Evolutionary conservation across 1,140 invertebrate genomes (phyloP).

Genomic region (Megalopta genalis): DNA sequence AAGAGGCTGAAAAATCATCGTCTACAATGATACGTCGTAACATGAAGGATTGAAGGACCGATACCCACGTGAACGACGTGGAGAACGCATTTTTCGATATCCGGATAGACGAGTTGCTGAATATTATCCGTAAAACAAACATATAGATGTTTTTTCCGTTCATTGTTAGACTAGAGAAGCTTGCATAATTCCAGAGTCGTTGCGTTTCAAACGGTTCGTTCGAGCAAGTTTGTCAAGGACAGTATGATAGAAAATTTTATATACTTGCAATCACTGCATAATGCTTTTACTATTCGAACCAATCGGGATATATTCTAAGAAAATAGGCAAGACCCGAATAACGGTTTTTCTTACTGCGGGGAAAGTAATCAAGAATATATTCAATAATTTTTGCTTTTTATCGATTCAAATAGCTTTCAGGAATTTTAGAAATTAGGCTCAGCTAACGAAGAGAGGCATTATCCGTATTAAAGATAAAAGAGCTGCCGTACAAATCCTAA

Average conservation of each 20-base stretch:
- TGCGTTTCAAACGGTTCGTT: conserved; percentile 19
- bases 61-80: background rate
- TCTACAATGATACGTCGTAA: conserved; percentile 38
- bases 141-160: conserved; percentile 51
- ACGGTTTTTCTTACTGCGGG: conserved; percentile 19
- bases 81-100: conserved; percentile 50
- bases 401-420: conserved; percentile 43
- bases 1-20: conserved; percentile 31
- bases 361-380: conserved; percentile 15
- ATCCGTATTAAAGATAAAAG: conserved; percentile 37
- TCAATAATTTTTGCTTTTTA: conserved; percentile 56
- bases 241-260: conserved; percentile 32
- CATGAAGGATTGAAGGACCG: conserved; percentile 21
- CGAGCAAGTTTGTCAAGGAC: conserved; percentile 35
- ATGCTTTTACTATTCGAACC: conserved; percentile 27
- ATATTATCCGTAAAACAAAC: conserved; percentile 33
- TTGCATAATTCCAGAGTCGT: conserved; percentile 44
- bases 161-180: conserved; percentile 40
- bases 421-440: conserved; percentile 41
- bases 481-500: conserved; percentile 48
- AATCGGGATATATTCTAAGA: conserved; percentile 6
- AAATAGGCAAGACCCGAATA: conserved; percentile 4
- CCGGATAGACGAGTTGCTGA: conserved; percentile 19
- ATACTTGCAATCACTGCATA: conserved; percentile 28
- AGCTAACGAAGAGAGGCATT: conserved; percentile 44